Base-by-base conservation (phyloP, 2,797 vertebrate genomes). In the Lacerta agilis region DNA sequence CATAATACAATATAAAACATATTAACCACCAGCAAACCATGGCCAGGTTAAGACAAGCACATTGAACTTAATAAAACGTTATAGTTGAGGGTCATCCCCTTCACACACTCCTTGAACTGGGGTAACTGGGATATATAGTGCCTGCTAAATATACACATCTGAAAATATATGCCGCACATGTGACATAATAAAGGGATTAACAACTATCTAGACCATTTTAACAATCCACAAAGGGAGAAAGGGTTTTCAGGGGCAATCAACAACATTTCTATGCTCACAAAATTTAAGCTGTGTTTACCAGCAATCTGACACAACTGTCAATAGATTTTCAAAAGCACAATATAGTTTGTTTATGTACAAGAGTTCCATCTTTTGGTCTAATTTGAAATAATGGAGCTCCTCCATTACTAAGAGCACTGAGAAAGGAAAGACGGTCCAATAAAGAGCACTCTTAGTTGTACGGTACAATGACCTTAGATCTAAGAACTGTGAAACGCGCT, bases 331-430 rank as follows among this genome's bases (percentile, higher is more conserved):
- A 29, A 67, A 92, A 89, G 3, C 73, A 83, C 20, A 89, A n/a
- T 18, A 27, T 45, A 66, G 49, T 75, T 18, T 36, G 15, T 75
- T 13, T 49, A 45, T 78, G 33, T n/a, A 80, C 8, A 82, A 45
- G 20, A 82, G n/a, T n/a, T 82, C 18, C 29, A 43, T 45, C 36
- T 66, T 66, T 75, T 75, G 17, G 17, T 23, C 33, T 36, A 36
- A 17, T 75, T 33, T 75, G 7, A 38, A 75, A 36, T 38, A 75
- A 75, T 18, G 7, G 55, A 67, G 27, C 86, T 27, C 71, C 27
- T 61, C 45, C n/a, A 79, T 41, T 88, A 82, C 8, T 71, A 87
- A 86, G 15, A 80, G 87, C 87, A 79, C 87, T 86, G 67, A 87
- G 6, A 17, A 90, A 27, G 91, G 77, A 82, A 9, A 41, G 82